Evolutionary conservation across 2,113 vertebrate species (phyloP), one percentile per base, ranked within the genome.

Genomic region (Seriola rivoliana): DNA sequence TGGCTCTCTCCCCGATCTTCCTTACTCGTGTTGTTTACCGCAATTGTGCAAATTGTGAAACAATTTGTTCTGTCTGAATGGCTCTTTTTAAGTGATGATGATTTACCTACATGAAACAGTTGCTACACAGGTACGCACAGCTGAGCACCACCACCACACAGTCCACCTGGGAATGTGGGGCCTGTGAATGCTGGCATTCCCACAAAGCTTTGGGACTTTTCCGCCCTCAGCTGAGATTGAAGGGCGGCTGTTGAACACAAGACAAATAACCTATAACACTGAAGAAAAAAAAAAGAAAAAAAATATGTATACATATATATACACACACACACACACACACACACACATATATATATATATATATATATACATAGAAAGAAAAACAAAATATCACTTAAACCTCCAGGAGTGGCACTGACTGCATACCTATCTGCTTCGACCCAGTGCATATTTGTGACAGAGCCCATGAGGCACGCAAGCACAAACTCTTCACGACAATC

Each of bases 381-480:
- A 71, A 70, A 48, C 25, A 55, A 4, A 73, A 79, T 29, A 55
- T 57, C 8, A 23, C 5, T 29, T 36, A 64, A 75, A 69, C 50
- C 54, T 65, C 12, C 10, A 42, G 1, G 16, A 38, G 40, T 69
- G 54, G 23, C 48, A 55, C 62, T 55, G 38, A 57, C 55, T 68
- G 40, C 40, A 3, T 12, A 54, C 64, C 25, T 36, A 21, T 74
- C 72, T 82, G 79, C 44, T 86, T 71, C 32, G 8, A 78, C 58
- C 83, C 68, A 50, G 40, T 68, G 71, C 75, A 23, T 81, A 85
- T 87, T 86, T 89, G 80, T 90, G 73, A 86, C 84, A 78, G 80
- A 76, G 71, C 81, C 81, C 81, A 82, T 60, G 78, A 85, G 78
- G 79, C 64, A 50, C 19, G 8, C 44, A 66, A 55, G 69, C 74